These are phyloP conservation scores for Smithornis capensis DNA, from an alignment of 2,113 vertebrate genomes.

Conservation along the genomic window DNA sequence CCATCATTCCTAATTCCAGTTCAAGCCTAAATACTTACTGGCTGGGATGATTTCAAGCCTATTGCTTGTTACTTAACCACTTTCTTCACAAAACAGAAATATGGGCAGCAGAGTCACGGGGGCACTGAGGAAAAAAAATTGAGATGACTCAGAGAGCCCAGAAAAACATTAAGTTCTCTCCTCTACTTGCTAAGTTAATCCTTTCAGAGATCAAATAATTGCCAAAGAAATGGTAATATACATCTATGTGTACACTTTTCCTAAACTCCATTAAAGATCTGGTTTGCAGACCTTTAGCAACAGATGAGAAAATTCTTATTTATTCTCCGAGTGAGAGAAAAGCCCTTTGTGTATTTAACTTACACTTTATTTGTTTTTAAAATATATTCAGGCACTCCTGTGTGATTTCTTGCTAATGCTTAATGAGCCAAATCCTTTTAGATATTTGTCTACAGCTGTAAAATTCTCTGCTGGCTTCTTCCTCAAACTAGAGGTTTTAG, in stretches of 20 bases:
- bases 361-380: constrained; percentile 34
- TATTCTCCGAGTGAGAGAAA: neutral
- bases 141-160: neutral
- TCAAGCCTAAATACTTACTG: neutral
- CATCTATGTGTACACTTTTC: neutral
- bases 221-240: neutral
- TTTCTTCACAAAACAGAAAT: neutral
- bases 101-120: neutral
- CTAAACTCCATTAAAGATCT: neutral
- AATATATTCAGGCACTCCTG: constrained; percentile 2
- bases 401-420: neutral
- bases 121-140: neutral
- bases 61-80: neutral
- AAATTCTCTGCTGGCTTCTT: constrained; percentile 34
- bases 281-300: neutral
- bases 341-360: constrained; percentile 32
- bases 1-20: neutral
- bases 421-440: constrained; percentile 50
- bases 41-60: neutral
- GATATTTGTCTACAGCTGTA: constrained; percentile 19
- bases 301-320: neutral
- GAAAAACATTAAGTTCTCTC: neutral
- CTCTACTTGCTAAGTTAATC: neutral
- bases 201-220: neutral
- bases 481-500: constrained; percentile 25